A percentile compares a stretch with the other conserved stretches of the same genome.
These are phyloP conservation scores for Sceloporus tristichus DNA, from an alignment of 2,113 vertebrate genomes.

Conservation along the genomic window DNA sequence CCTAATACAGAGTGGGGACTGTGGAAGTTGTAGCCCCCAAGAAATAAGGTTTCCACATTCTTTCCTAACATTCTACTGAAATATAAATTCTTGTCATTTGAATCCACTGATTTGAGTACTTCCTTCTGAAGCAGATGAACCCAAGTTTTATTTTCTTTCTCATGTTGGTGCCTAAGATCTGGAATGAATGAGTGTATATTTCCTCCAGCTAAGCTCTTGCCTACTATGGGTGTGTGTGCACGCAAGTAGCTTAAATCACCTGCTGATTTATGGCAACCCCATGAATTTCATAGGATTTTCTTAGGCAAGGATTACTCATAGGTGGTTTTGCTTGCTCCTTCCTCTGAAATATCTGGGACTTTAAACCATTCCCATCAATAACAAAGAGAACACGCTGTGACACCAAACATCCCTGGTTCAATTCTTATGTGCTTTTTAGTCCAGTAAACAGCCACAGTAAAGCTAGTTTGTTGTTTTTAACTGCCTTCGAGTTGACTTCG, in stretches of 20 bases:
- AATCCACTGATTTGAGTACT: not conserved
- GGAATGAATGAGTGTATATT: not conserved
- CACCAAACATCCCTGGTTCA: not conserved
- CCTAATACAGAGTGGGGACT: too few relatives aligned
- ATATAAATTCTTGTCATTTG: not conserved
- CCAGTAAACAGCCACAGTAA: not conserved
- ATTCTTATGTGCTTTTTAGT: too few relatives aligned
- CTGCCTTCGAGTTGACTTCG: too few relatives aligned
- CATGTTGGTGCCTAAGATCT: too few relatives aligned
- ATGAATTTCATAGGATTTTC: too few relatives aligned
- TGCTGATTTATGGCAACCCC: too few relatives aligned
- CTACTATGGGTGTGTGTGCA: too few relatives aligned
- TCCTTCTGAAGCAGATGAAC: not conserved
- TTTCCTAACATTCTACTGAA: not conserved
- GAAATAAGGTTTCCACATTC: not conserved
- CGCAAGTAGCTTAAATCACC: too few relatives aligned
- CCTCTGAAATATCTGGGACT: not conserved
- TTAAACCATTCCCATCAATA: not conserved
- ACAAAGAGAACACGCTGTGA: not conserved
- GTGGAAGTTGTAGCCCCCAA: too few relatives aligned
- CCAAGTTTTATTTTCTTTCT: not conserved
- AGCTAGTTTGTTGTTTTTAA: not conserved
- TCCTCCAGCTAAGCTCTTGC: not conserved
- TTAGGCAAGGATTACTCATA: too few relatives aligned
- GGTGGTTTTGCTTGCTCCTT: too few relatives aligned